Evolutionary conservation across 1,140 invertebrate genomes (phyloP), one percentile per base, ranked within the genome.

Genomic region (Lepidurus packardi): DNA sequence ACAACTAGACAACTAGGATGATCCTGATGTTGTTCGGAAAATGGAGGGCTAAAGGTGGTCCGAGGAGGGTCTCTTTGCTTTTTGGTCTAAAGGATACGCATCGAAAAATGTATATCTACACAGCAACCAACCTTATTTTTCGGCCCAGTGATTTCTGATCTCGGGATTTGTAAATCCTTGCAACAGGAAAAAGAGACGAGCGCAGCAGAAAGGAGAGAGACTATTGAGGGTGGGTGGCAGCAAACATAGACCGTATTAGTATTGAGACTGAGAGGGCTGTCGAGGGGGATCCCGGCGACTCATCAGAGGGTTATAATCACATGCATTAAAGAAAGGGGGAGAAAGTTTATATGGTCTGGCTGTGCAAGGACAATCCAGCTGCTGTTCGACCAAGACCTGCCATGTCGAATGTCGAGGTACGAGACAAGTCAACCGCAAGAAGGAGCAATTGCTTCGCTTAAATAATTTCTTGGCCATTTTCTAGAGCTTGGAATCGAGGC

Each of bases 251-350:
- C 43, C 43, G 11, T 16, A 74, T 7, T 42, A 42, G 16, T 73
- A 24, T 73, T 73, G 53, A 24, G 41, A 74, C 34, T 42, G 41
- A 42, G 16, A 25, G 74, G 24, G n/a, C 43, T 16, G 25, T 74
- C 25, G 24, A 74, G 41, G 34, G 24, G 43, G 41, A 21, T 74
- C 24, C 13, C 16, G 13, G 43, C 16, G 21, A 65, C 53, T 65
- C 53, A 65, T 65, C 53, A 65, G 53, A 65, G 53, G 53, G 53
- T 65, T 65, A 65, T 65, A 65, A 65, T 65, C 53, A 65, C 53
- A 65, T 65, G 53, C 53, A 65, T 65, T 65, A 65, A 65, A 1
- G 16, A 65, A 65, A 65, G 16, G 53, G 45, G 45, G 45, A 47
- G 16, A 9, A 65, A 21, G 16, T 65, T 65, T 65, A 65, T 65